These are phyloP conservation scores for Drosophila azteca DNA, from an alignment of 1,140 invertebrate genomes.

Conservation along the genomic window DNA sequence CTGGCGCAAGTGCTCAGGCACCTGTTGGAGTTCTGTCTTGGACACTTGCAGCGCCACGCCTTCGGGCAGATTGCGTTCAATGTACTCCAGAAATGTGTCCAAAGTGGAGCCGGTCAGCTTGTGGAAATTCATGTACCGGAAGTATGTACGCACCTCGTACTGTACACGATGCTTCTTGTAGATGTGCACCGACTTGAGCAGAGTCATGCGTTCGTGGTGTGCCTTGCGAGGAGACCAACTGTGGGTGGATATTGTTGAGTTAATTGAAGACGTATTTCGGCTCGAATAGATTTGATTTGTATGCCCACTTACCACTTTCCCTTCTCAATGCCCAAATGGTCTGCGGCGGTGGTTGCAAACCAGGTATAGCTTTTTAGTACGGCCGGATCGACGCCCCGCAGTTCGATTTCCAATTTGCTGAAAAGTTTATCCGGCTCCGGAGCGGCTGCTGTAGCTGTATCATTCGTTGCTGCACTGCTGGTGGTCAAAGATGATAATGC, in stretches of 20 bases:
- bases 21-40: constrained; percentile 88
- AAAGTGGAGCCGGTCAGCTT: constrained; percentile 96
- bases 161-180: constrained; percentile 98
- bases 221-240: constrained; percentile 90
- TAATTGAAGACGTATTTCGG: constrained; percentile 32
- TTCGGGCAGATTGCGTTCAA: constrained; percentile 98
- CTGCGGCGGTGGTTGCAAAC: constrained; percentile 92
- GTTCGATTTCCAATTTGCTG: constrained; percentile 93
- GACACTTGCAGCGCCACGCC: constrained; percentile 97
- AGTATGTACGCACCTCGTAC: constrained; percentile 98
- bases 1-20: constrained; percentile 85
- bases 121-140: constrained; percentile 91
- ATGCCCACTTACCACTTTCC: constrained; percentile 87
- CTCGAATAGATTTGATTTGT: not conserved
- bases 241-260: constrained; percentile 51
- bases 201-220: constrained; percentile 89
- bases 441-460: constrained; percentile 8
- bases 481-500: constrained; percentile 44
- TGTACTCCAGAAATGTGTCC: constrained; percentile 98
- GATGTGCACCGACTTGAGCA: constrained; percentile 95
- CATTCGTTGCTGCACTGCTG: not conserved
- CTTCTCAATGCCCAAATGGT: constrained; percentile 90
- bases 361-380: constrained; percentile 94
- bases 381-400: constrained; percentile 92
- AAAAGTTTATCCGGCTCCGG: constrained; percentile 89